Evolutionary conservation across 2,113 vertebrate genomes (phyloP).

Genomic region (Crotalus viridis): DNA sequence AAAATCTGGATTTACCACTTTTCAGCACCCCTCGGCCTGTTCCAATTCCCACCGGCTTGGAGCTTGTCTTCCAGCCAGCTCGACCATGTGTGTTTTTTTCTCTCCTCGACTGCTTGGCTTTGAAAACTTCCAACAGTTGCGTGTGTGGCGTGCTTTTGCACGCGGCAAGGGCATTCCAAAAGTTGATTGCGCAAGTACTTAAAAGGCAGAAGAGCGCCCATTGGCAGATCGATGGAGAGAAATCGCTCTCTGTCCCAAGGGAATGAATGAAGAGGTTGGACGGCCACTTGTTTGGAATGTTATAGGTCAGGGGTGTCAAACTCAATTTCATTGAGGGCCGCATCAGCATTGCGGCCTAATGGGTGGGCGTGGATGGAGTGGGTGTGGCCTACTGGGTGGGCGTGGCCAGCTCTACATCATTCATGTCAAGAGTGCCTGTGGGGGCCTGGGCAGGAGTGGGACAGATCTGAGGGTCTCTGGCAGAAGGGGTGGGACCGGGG

Average conservation of each 20-base stretch:
- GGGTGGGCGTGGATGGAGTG: too few relatives aligned
- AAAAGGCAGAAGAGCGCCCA: background rate
- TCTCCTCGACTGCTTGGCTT: background rate
- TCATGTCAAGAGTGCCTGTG: too few relatives aligned
- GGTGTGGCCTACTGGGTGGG: too few relatives aligned
- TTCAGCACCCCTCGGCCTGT: background rate
- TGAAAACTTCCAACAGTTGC: background rate
- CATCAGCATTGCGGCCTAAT: too few relatives aligned
- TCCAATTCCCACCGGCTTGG: background rate
- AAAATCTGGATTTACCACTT: background rate
- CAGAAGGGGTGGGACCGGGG: too few relatives aligned
- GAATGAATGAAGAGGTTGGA: background rate
- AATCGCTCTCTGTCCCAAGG: background rate
- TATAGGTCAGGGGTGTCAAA: too few relatives aligned
- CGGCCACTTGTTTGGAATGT: background rate
- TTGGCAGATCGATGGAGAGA: background rate
- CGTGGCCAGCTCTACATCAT: too few relatives aligned
- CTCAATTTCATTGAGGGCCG: too few relatives aligned
- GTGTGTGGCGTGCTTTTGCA: background rate
- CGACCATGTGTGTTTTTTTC: background rate
- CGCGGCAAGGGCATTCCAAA: background rate
- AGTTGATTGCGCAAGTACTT: background rate
- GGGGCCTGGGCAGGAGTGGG: too few relatives aligned
- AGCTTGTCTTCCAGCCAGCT: background rate
- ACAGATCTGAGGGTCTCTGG: too few relatives aligned